These are phyloP conservation scores for Taphrorychus bicolor DNA, from an alignment of 2,888 invertebrate species.

Conservation along the genomic window DNA sequence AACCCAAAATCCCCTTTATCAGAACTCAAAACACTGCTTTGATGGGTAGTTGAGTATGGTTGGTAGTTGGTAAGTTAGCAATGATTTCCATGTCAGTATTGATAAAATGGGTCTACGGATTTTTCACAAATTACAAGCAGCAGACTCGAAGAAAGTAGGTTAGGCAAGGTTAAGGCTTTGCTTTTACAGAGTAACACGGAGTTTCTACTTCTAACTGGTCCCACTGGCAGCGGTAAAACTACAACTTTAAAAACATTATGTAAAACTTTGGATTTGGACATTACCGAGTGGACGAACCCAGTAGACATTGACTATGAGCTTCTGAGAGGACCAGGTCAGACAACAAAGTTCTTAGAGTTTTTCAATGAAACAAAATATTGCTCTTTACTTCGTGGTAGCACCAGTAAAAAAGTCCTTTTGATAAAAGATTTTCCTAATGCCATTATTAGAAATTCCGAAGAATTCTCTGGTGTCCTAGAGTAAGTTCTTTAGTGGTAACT, in stretches of 20 bases:
- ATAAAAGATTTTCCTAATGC: conserved; percentile 87
- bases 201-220: conserved; percentile 79
- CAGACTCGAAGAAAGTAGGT: background rate
- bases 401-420: conserved; percentile 65
- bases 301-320: conserved; percentile 70
- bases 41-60: too few species aligned
- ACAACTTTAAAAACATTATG: conserved; percentile 73
- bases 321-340: conserved; percentile 66
- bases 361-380: conserved; percentile 79
- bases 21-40: too few species aligned
- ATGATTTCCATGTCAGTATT: too few species aligned
- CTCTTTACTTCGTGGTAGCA: conserved; percentile 60
- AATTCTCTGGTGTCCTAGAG: conserved; percentile 74
- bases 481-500: conserved; percentile 59
- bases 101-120: too few species aligned
- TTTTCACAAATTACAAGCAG: background rate
- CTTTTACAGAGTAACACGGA: conserved; percentile 56
- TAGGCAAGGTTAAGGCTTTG: background rate
- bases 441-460: conserved; percentile 69
- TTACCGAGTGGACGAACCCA: conserved; percentile 86
- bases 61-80: too few species aligned
- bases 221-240: conserved; percentile 87
- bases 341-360: conserved; percentile 77
- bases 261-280: conserved; percentile 64
- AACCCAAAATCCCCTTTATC: too few species aligned